Evolutionary conservation across 2,797 vertebrate species (phyloP).

Genomic region (Sternarchorhynchus goeldii): DNA sequence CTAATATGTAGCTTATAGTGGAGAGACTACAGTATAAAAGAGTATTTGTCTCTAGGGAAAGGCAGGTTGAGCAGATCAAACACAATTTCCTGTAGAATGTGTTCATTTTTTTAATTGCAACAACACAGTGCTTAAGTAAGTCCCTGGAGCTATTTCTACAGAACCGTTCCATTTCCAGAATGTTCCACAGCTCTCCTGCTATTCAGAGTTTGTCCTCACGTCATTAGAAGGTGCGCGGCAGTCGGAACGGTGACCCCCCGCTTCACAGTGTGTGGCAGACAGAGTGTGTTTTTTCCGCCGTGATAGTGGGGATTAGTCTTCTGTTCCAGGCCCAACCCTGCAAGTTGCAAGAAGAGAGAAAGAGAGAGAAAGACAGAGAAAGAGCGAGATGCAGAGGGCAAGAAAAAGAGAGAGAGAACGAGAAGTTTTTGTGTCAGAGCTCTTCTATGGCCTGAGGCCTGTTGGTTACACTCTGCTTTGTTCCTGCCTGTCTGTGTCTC

Average conservation of each 20-base stretch:
- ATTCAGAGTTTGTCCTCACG: conserved; percentile 31
- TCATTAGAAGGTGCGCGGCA: conserved; percentile 24
- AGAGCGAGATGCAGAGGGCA: not conserved
- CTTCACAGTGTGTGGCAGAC: conserved; percentile 6
- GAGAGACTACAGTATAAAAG: no score
- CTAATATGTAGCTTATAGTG: not conserved
- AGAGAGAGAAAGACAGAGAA: not conserved
- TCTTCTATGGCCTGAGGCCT: conserved; percentile 40
- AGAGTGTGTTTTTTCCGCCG: conserved; percentile 5
- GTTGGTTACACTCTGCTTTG: conserved; percentile 26
- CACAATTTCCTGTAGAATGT: not conserved
- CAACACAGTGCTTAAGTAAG: no score
- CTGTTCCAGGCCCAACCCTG: conserved; percentile 47
- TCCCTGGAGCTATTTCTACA: not conserved
- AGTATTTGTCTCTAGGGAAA: not conserved
- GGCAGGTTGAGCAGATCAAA: conserved; percentile 1
- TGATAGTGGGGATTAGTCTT: conserved; percentile 46
- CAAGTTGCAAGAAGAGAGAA: no score
- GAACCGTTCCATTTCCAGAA: not conserved
- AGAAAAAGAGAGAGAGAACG: no score
- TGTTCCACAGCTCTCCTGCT: conserved; percentile 7
- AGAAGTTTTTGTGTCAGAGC: conserved; percentile 35
- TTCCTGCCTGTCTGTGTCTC: conserved; percentile 35
- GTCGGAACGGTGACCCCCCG: conserved; percentile 36
- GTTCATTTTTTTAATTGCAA: not conserved